Conservation (phyloP, 2,797 vertebrate species). For the Echiichthys vipera region DNA sequence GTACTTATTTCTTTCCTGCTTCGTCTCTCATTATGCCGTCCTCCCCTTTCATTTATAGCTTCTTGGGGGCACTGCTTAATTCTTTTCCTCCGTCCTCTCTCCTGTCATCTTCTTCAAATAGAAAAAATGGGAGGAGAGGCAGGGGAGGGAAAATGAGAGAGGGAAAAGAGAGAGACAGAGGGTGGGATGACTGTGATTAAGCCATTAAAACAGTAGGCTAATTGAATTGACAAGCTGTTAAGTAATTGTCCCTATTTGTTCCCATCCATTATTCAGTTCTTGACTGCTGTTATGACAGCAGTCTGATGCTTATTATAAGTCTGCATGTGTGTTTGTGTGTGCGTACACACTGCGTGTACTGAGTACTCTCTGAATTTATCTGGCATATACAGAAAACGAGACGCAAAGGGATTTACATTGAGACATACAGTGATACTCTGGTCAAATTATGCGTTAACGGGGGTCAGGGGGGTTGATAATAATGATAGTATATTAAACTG, state of each 20-base stretch:
- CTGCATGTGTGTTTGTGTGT: conserved; percentile 8
- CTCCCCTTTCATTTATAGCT: conserved; percentile 13
- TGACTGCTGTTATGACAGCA: conserved; percentile 58
- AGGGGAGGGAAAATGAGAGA: conserved; percentile 3
- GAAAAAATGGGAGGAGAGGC: neutral
- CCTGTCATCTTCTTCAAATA: conserved; percentile 38
- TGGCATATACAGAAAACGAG: neutral
- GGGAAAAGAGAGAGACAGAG: conserved; percentile 4
- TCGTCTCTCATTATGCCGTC: neutral
- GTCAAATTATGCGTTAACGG: neutral
- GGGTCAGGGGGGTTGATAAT: neutral
- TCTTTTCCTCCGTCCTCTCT: conserved; percentile 8
- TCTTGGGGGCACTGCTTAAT: neutral
- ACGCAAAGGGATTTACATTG: neutral
- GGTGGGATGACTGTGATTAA: conserved; percentile 51
- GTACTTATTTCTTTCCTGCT: neutral
- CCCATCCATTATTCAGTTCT: conserved; percentile 57
- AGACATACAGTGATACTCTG: neutral
- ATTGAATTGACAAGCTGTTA: conserved; percentile 68
- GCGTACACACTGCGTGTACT: neutral
- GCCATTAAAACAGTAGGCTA: conserved; percentile 57
- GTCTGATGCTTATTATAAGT: conserved; percentile 26
- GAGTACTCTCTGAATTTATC: neutral
- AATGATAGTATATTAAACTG: no score
- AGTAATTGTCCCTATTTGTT: conserved; percentile 64